Conservation (phyloP, 2,888 invertebrate species). For the Odontothrips loti region DNA sequence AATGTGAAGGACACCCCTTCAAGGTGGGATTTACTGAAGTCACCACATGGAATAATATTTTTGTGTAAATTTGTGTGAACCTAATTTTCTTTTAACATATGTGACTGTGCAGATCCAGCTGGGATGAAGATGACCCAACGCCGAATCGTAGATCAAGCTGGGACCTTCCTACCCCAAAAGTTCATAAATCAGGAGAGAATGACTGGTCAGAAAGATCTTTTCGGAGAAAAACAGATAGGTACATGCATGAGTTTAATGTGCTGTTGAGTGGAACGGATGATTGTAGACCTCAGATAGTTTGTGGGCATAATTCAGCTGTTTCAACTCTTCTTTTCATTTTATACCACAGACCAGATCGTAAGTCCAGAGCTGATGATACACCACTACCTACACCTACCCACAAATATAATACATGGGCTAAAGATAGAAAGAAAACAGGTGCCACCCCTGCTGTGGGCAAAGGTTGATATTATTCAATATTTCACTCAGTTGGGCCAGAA, state of each 20-base stretch:
- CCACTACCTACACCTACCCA: slow-evolving; percentile 83
- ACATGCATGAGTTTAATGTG: not conserved
- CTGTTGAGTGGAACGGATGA: no score
- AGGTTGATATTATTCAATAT: slow-evolving; percentile 43
- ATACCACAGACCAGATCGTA: slow-evolving; percentile 43
- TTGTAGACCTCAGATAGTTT: no score
- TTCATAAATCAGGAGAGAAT: slow-evolving; percentile 35
- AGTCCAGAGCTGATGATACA: slow-evolving; percentile 58
- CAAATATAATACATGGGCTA: slow-evolving; percentile 75
- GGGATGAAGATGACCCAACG: slow-evolving; percentile 66
- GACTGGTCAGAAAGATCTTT: slow-evolving; percentile 36
- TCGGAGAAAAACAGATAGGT: slow-evolving; percentile 31
- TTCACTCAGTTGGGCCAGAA: no score
- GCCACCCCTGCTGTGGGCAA: slow-evolving; percentile 57
- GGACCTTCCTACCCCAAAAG: slow-evolving; percentile 84
- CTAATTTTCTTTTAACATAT: slow-evolving; percentile 2
- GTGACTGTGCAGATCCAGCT: slow-evolving; percentile 57
- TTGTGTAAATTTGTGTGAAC: not conserved
- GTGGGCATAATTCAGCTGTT: no score
- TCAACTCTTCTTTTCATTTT: slow-evolving; percentile 29
- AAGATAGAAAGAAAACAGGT: slow-evolving; percentile 61
- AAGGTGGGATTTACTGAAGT: slow-evolving; percentile 45
- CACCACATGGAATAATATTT: slow-evolving; percentile 28
- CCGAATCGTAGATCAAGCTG: slow-evolving; percentile 72
- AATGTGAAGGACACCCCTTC: slow-evolving; percentile 59